These are phyloP conservation scores for Emys orbicularis DNA, from an alignment of 2,797 vertebrate genomes.

Conservation along the genomic window DNA sequence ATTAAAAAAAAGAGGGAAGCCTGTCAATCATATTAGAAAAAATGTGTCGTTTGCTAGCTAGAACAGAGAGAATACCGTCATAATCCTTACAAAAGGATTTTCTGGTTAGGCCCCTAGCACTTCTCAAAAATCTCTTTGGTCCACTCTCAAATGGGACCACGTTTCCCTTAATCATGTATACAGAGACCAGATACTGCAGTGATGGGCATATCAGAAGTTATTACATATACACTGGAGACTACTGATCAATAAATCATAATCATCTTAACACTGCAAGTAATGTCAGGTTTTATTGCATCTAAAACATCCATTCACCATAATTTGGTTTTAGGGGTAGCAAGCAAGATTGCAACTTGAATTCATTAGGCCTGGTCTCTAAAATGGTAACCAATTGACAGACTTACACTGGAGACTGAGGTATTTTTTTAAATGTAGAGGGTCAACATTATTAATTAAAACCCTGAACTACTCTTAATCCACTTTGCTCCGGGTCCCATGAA, in stretches of 20 bases:
- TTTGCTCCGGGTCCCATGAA: slow-evolving; percentile 32
- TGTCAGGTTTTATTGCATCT: not conserved
- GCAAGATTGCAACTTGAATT: slow-evolving; percentile 21
- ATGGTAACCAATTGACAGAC: not conserved
- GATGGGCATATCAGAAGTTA: not conserved
- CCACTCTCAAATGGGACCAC: not conserved
- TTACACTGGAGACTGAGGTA: slow-evolving; percentile 2
- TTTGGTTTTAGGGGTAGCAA: not conserved
- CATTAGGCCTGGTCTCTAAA: not conserved
- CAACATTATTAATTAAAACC: slow-evolving; percentile 32
- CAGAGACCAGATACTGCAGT: not conserved
- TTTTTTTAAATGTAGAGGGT: slow-evolving; percentile 48
- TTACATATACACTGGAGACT: not conserved
- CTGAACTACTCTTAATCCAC: slow-evolving; percentile 46
- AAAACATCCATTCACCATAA: not conserved
- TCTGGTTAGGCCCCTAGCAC: not conserved
- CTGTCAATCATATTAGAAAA: not conserved
- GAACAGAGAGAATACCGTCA: not conserved
- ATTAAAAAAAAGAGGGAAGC: not conserved
- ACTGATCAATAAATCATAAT: not conserved
- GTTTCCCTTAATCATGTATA: not conserved
- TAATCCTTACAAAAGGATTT: not conserved
- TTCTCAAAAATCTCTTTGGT: not conserved
- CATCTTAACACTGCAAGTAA: not conserved
- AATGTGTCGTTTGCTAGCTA: not conserved